A percentile compares a stretch with the other conserved stretches of the same genome.
phyloP scores from a whole-genome alignment of 1,140 invertebrate genomes.

The Tenebrio molitor region DNA sequence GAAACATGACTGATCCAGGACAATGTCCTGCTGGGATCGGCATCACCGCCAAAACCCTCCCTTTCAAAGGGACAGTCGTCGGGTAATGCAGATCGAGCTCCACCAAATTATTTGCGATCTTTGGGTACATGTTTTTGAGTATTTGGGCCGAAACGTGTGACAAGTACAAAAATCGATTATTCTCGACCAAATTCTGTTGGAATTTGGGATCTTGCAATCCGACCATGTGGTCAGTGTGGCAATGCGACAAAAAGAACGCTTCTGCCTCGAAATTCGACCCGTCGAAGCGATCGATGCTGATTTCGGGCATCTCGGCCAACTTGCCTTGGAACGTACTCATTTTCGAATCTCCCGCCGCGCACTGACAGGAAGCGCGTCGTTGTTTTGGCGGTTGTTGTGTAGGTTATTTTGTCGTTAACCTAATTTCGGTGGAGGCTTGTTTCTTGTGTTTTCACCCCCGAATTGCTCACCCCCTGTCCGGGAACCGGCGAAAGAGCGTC shows the following conservation, averaged over 20 bases:
- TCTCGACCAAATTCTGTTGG: conserved; percentile 49
- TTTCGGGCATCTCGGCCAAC: conserved; percentile 74
- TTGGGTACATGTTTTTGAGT: conserved; percentile 58
- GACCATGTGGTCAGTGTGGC: conserved; percentile 77
- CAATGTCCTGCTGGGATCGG: conserved; percentile 78
- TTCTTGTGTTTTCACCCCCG: conserved; percentile 14
- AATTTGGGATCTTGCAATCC: conserved; percentile 67
- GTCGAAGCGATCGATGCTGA: conserved; percentile 74
- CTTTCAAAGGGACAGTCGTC: conserved; percentile 52
- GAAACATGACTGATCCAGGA: conserved; percentile 82
- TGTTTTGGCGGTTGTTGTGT: conserved; percentile 62
- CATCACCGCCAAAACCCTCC: conserved; percentile 69
- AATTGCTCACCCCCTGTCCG: background rate
- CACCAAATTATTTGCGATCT: conserved; percentile 57
- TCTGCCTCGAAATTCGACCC: conserved; percentile 67
- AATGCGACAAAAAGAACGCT: conserved; percentile 78
- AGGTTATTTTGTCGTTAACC: conserved; percentile 63
- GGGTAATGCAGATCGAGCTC: conserved; percentile 61
- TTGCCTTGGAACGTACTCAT: conserved; percentile 75
- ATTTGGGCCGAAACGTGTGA: conserved; percentile 67
- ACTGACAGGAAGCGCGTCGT: conserved; percentile 51
- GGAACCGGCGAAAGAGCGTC: background rate
- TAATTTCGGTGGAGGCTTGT: conserved; percentile 50
- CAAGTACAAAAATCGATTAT: conserved; percentile 65
- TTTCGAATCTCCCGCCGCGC: conserved; percentile 56